Base-by-base conservation (phyloP, 2,888 invertebrate species). In the Tiliacea citrago region DNA sequence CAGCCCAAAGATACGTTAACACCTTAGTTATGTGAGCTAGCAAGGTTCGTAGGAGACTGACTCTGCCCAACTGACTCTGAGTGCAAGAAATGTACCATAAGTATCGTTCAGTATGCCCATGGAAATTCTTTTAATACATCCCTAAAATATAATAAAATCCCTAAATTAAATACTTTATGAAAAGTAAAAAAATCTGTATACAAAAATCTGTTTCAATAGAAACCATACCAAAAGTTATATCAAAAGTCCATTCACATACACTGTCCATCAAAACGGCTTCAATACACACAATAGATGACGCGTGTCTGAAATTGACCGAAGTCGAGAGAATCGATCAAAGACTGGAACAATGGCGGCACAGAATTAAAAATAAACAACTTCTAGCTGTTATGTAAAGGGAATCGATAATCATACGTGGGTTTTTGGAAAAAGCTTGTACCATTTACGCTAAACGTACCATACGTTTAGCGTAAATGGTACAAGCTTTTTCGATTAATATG, bases 291-390 rank as follows among this genome's bases (percentile, higher is more conserved):
- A 82, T 65, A 53, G 45, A 24, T 12, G 61, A 35, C 24, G 55
- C 10, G 49, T 51, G 62, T 35, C 60, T 47, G 62, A 81, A 82
- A 82, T 69, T 80, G 69, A 76, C 76, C 42, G 60, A 29, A 35
- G 55, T 24, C 21, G 29, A 58, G 58, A 57, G 49, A 69, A 76
- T 84, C 84, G 62, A 81, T 76, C 66, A 69, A 39, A 57, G 1
- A 62, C 10, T 21, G 49, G 24, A 39, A 60, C 82, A 84, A 76
- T 68, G 60, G 62, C 35, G 45, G 60, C 18, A 16, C 57, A 63
- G 57, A 70, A 82, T 84, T 63, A 51, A 76, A 63, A 66, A 76
- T 61, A 80, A 83, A 75, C 65, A 71, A 79, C 24, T 47, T n/a
- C 12, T 49, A 55, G 42, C 35, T 29, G 21, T 35, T 45, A 45